A percentile compares a stretch with the other conserved stretches of the same genome.
Evolutionary conservation across 2,888 invertebrate genomes (phyloP).

Genomic region (Noctua pronuba): DNA sequence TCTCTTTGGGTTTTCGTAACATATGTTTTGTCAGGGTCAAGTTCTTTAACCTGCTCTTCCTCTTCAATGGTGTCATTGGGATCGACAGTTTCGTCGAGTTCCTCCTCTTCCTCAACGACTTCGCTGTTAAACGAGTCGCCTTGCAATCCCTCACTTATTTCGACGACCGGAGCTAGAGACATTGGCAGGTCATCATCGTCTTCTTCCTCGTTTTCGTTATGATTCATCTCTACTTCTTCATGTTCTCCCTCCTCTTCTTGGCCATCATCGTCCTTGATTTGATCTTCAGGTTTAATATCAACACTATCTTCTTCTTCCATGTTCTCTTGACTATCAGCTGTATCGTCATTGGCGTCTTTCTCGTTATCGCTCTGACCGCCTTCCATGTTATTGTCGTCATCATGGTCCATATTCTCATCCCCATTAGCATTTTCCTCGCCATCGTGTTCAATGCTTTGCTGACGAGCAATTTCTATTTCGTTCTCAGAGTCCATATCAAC

Average conservation of each 20-base stretch:
- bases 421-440: constrained; percentile 70
- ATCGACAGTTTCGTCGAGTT: constrained; percentile 74
- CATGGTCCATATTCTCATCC: constrained; percentile 66
- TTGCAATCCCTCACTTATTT: constrained; percentile 87
- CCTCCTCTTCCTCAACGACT: constrained; percentile 81
- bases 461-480: constrained; percentile 87
- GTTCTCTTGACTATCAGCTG: constrained; percentile 73
- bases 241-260: constrained; percentile 72
- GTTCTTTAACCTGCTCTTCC: constrained; percentile 72
- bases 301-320: constrained; percentile 72
- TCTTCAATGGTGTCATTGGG: constrained; percentile 79
- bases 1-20: constrained; percentile 87
- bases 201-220: constrained; percentile 78
- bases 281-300: constrained; percentile 72
- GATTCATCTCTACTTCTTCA: constrained; percentile 76
- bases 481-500: constrained; percentile 88
- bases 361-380: constrained; percentile 76
- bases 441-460: constrained; percentile 76
- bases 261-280: constrained; percentile 68
- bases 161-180: constrained; percentile 82
- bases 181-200: constrained; percentile 84
- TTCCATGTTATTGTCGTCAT: constrained; percentile 72
- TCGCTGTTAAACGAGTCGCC: constrained; percentile 82
- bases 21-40: constrained; percentile 83
- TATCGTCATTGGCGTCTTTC: constrained; percentile 73